Evolutionary conservation across 2,797 vertebrate species (phyloP).

Genomic region (Cyprinella venusta): DNA sequence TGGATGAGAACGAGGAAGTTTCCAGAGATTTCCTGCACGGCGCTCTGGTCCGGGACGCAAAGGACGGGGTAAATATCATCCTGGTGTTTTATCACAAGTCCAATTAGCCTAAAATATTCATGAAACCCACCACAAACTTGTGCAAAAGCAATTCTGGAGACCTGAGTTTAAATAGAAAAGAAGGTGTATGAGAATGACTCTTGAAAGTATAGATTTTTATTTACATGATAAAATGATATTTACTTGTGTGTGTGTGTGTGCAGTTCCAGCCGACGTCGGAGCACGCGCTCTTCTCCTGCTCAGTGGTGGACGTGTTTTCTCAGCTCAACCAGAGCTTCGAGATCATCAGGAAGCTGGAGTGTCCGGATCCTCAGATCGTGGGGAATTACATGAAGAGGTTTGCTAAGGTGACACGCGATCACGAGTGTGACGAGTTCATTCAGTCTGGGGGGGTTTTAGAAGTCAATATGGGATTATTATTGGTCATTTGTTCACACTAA

Average conservation of each 20-base stretch:
- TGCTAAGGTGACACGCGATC: conserved; percentile 84
- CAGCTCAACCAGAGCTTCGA: conserved; percentile 99
- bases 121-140: too few relatives aligned
- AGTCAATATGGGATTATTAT: not conserved
- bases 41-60: conserved; percentile 94
- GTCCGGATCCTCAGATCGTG: conserved; percentile 95
- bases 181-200: too few relatives aligned
- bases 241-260: not conserved
- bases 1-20: conserved; percentile 98
- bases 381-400: conserved; percentile 98
- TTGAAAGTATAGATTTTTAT: too few relatives aligned
- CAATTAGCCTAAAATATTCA: too few relatives aligned
- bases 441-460: too few relatives aligned
- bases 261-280: conserved; percentile 99
- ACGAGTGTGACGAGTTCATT: too few relatives aligned
- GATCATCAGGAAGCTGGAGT: conserved; percentile 97
- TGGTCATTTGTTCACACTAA: too few relatives aligned
- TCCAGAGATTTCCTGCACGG: conserved; percentile 95
- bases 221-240: too few relatives aligned
- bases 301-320: conserved; percentile 98
- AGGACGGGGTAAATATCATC: conserved; percentile 87
- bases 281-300: conserved; percentile 97
- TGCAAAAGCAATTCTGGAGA: too few relatives aligned
- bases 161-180: too few relatives aligned
- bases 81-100: not conserved